A percentile compares a stretch with the other conserved stretches of the same genome.
Evolutionary conservation across 1,140 invertebrate genomes (phyloP).

Genomic region (Aricia agestis): DNA sequence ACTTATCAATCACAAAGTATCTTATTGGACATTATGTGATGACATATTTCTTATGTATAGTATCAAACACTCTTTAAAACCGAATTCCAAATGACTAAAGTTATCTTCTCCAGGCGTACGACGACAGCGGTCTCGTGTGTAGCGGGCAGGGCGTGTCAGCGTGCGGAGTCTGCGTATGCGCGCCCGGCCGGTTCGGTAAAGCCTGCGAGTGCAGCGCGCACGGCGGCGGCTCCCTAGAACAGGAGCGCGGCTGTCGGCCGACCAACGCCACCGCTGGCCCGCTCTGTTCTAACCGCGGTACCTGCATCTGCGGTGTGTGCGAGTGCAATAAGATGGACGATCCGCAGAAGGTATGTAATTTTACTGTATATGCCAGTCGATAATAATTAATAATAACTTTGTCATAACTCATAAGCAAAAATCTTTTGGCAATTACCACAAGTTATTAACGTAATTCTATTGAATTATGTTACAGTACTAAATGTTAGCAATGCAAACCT

Average conservation of each 20-base stretch:
- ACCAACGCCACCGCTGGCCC: slow-evolving; percentile 82
- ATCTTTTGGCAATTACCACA: too few species aligned
- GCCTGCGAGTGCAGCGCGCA: slow-evolving; percentile 89
- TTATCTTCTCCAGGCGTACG: slow-evolving; percentile 47
- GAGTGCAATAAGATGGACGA: slow-evolving; percentile 79
- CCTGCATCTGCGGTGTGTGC: slow-evolving; percentile 89
- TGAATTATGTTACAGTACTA: too few species aligned
- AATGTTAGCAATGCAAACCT: too few species aligned
- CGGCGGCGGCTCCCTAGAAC: slow-evolving; percentile 67
- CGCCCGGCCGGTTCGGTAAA: slow-evolving; percentile 86
- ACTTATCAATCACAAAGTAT: too few species aligned
- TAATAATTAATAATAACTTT: too few species aligned
- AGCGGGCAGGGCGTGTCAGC: slow-evolving; percentile 82
- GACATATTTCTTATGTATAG: too few species aligned
- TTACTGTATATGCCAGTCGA: too few species aligned
- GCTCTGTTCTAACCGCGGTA: slow-evolving; percentile 86
- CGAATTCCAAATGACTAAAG: too few species aligned
- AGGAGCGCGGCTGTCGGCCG: slow-evolving; percentile 82
- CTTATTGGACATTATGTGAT: too few species aligned
- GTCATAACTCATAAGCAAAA: too few species aligned
- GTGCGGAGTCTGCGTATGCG: slow-evolving; percentile 94
- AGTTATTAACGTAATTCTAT: too few species aligned
- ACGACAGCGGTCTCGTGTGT: slow-evolving; percentile 77
- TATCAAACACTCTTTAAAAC: too few species aligned
- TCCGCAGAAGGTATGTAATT: slow-evolving; percentile 53